Base-by-base conservation (phyloP, 2,113 vertebrate species). In the Hyperoodon ampullatus region DNA sequence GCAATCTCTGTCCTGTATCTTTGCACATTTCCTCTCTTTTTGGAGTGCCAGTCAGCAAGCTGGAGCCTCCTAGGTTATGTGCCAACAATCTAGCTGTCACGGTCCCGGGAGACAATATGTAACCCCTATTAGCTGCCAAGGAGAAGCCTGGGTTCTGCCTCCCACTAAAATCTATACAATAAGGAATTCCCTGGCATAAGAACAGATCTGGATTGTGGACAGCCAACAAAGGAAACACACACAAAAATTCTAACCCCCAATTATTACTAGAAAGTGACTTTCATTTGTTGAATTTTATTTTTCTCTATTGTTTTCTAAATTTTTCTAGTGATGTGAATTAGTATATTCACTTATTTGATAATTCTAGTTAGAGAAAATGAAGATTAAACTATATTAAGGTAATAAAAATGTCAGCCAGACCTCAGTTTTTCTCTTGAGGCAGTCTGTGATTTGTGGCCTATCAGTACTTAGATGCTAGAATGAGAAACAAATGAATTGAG, bases 381-480 rank as follows among this genome's bases (percentile, higher is more conserved):
- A 84, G 4, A 84, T 3, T 65, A n/a, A 84, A 23, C 2, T 47
- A 71, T 44, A 68, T 47, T 90, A 84, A 85, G 13, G 12, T 86
- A 75, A 92, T 92, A 68, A 90, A 87, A 95, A 21, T 78, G 55
- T 92, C 90, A 93, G 14, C 47, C n/a, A 72, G 44, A 50, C 18
- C 74, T 90, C 30, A 39, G 9, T 55, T 72, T 95, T 71, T 11
- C 66, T 55, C 65, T 81, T 61, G 90, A 83, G 53, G 12, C n/a
- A 39, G 21, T 5, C 6, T 85, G 21, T 61, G 19, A 61, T 72
- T 83, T 94, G 33, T 58, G 47, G 7, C 70, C 21, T 71, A 6
- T 94, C 44, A 80, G n/a, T 30, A 75, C 6, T 26, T 83, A 42
- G 0, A 6, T 3, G 28, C 4, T 72, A 35, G 66, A 80, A 68